Evolutionary conservation across 2,797 vertebrate species (phyloP), one percentile per base, ranked within the genome.

Genomic region (Lates japonicus): DNA sequence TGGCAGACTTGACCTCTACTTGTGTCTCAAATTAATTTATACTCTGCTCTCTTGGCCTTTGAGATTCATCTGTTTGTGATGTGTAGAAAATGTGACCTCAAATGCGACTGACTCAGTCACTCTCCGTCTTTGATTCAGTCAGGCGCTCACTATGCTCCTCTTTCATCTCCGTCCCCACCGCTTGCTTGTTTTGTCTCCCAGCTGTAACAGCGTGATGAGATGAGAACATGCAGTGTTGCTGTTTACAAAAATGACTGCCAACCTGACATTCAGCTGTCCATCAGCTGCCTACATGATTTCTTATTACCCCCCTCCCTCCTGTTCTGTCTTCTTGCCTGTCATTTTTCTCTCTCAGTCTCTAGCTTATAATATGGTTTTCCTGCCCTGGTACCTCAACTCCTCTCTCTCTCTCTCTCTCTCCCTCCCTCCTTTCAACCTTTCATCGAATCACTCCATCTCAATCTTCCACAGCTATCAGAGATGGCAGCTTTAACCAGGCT

Each of bases 201-300:
- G 72, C 35, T 14, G 25, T 8, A 29, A 68, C 74, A 66, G 44
- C 67, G 63, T 76, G 83, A 88, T 80, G 80, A 88, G 70, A 90
- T 78, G 84, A 79, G 78, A 80, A 80, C 86, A 80, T 62, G 73
- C 86, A 82, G 71, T 46, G 57, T 81, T 25, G 35, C 66, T 86
- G 84, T 91, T 89, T 82, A 84, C 83, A 85, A 65, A 88, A 88
- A 80, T 74, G 83, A 85, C 84, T 82, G 82, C 83, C 81, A 86
- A 74, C 68, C 83, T 85, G 82, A 85, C 82, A 90, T 86, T 90
- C 81, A 88, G n/a, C 77, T 87, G 84, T 90, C 88, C 89, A 80
- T 89, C 88, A 90, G 69, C 82, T 89, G 87, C 76, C 86, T 73
- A 75, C 80, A 77, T 87, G 70, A 82, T 88, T 87, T 82, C 81